A percentile compares a stretch with the other conserved stretches of the same genome.
Conservation (phyloP, 2,888 invertebrate species). For the Hirtodrosophila duncani region DNA sequence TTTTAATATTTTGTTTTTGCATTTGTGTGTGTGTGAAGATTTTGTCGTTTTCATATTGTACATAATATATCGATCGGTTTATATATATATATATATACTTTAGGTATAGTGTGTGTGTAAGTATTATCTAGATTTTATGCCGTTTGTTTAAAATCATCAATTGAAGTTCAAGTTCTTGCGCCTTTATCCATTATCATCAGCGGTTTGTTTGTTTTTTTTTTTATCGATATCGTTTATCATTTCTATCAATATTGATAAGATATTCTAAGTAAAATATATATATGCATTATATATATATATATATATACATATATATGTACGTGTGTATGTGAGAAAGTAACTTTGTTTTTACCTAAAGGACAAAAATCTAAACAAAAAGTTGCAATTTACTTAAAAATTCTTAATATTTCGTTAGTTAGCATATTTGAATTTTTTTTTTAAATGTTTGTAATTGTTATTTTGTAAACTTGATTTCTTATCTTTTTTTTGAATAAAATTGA, state of each 20-base stretch:
- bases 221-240: constrained; percentile 3
- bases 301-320: neutral
- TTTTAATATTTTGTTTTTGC: constrained; percentile 36
- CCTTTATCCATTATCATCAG: constrained; percentile 34
- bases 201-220: constrained; percentile 12
- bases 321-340: constrained; percentile 41
- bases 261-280: constrained; percentile 22
- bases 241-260: constrained; percentile 20
- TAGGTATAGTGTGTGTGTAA: too few species aligned
- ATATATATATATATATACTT: constrained; percentile 43
- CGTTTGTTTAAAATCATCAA: constrained; percentile 57
- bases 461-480: constrained; percentile 19
- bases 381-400: constrained; percentile 42
- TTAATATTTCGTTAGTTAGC: constrained; percentile 37
- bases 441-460: neutral
- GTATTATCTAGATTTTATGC: constrained; percentile 50
- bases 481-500: constrained; percentile 19
- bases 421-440: constrained; percentile 39
- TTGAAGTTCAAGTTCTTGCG: constrained; percentile 44
- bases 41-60: constrained; percentile 46
- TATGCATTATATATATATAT: too few species aligned
- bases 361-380: constrained; percentile 59
- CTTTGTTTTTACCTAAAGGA: constrained; percentile 38
- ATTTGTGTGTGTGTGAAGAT: constrained; percentile 45
- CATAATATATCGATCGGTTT: constrained; percentile 46